Base-by-base conservation (phyloP, 2,113 vertebrate genomes). In the Oxygymnocypris stewartii region DNA sequence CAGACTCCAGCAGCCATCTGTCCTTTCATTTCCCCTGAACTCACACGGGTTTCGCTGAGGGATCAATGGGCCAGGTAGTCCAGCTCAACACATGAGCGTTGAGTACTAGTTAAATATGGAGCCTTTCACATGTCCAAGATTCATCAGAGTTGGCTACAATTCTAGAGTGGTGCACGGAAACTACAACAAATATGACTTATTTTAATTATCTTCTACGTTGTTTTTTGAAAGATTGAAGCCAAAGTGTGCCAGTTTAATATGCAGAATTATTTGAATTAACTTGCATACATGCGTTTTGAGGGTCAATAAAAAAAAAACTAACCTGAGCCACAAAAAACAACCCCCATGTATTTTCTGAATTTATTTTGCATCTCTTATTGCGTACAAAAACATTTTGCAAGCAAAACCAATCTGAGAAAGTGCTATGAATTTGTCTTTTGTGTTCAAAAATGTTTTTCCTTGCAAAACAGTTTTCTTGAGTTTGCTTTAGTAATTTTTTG, bases 1-100 rank as follows among this genome's bases (percentile, higher is more conserved):
- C 35, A 54, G 40, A 77, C 44, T 23, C 25, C 18, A 78, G 31
- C 35, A 79, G 51, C 86, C 88, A 89, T 88, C 91, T 94, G 87
- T 92, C 92, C 81, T 92, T 75, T 40, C 23, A 71, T 75, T 74
- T 31, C 20, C 84, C 57, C 28, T 67, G 18, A 44, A 35, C 54
- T 77, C 44, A 20, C 76, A 74, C 5, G 13, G 71, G 40, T 12
- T 75, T 78, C 9, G 0, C 74, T 13, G 42, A 37, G 49, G 51
- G 47, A 54, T 63, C 57, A 81, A 23, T 18, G 18, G 49, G 8
- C 2, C 61, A 85, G 75, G 57, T 69, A 85, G 13, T 47, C 14
- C 25, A 23, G 25, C 16, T 25, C 25, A 18, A 65, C 10, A 67
- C 11, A 31, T 12, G 76, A 78, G 47, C 6, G 28, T 31, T 31